Evolutionary conservation across 2,113 vertebrate genomes (phyloP).

Genomic region (Bagarius yarrelli): DNA sequence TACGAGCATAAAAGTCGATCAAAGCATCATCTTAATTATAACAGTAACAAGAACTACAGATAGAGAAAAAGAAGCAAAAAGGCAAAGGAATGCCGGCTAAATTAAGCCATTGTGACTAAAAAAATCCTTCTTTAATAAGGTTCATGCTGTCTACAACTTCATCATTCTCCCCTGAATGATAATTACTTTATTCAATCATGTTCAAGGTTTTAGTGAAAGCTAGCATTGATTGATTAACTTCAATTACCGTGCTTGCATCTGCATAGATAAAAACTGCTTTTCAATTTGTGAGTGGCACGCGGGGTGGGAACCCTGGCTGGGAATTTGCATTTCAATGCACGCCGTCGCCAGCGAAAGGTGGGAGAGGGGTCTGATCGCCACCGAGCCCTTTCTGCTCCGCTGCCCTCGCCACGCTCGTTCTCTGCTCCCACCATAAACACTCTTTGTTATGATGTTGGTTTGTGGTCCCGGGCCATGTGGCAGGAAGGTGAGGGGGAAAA

Average conservation of each 20-base stretch:
- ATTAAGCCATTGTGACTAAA: slow-evolving; percentile 99
- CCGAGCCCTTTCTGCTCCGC: slow-evolving; percentile 98
- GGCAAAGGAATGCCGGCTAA: slow-evolving; percentile 90
- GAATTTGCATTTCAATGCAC: slow-evolving; percentile 99
- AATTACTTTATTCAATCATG: slow-evolving; percentile 99
- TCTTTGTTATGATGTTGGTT: slow-evolving; percentile 93
- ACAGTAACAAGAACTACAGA: neutral
- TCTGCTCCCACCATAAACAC: slow-evolving; percentile 82
- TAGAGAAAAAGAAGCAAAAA: slow-evolving; percentile 39
- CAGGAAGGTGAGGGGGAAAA: slow-evolving; percentile 63
- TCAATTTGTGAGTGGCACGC: slow-evolving; percentile 99
- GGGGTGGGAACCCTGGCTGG: slow-evolving; percentile 95
- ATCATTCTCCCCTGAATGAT: slow-evolving; percentile 99
- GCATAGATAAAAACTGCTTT: slow-evolving; percentile 99
- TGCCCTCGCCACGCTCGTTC: slow-evolving; percentile 78
- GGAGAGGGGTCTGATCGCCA: slow-evolving; percentile 97
- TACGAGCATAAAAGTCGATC: too few species aligned
- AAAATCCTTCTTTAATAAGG: slow-evolving; percentile 99
- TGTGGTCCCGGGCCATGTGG: slow-evolving; percentile 55
- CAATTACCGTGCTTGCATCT: slow-evolving; percentile 99
- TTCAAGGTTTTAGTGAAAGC: slow-evolving; percentile 99
- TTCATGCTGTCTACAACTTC: slow-evolving; percentile 99
- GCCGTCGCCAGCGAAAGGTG: slow-evolving; percentile 97
- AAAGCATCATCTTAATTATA: too few species aligned
- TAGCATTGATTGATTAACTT: slow-evolving; percentile 99